Conservation (phyloP, 2,113 vertebrate genomes). For the Mormyrus lacerda region DNA sequence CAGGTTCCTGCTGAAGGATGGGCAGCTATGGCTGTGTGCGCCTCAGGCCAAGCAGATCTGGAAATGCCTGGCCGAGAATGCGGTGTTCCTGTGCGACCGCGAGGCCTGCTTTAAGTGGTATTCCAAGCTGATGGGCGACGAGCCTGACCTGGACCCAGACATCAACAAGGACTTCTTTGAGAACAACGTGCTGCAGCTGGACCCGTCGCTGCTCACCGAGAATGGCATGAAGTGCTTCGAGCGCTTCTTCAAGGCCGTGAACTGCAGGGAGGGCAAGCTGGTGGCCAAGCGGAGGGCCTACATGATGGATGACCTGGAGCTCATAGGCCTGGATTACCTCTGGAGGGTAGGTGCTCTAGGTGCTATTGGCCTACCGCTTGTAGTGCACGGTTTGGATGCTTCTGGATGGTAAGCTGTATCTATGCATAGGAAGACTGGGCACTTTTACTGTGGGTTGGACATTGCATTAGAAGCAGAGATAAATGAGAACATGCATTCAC, state of each 20-base stretch:
- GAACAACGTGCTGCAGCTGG: conserved; percentile 97
- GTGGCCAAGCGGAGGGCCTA: conserved; percentile 95
- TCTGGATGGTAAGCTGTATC: not conserved
- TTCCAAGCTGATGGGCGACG: conserved; percentile 98
- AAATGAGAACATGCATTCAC: not conserved
- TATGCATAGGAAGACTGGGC: not conserved
- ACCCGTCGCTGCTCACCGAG: conserved; percentile 95
- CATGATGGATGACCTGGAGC: conserved; percentile 99
- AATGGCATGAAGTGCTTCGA: conserved; percentile 99
- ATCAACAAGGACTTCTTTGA: conserved; percentile 99
- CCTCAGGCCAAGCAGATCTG: conserved; percentile 99
- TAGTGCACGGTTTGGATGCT: not conserved
- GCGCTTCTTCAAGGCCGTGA: conserved; percentile 98
- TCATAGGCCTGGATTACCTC: conserved; percentile 98
- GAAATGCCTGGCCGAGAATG: conserved; percentile 98
- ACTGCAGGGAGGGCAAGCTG: conserved; percentile 97
- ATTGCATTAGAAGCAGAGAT: not conserved
- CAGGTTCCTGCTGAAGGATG: conserved; percentile 97
- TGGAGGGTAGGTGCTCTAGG: conserved; percentile 81
- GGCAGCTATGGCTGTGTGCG: conserved; percentile 96
- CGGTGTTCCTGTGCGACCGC: conserved; percentile 95
- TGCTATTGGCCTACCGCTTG: no score
- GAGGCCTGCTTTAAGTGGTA: conserved; percentile 99
- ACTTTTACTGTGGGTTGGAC: not conserved
- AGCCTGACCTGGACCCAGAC: conserved; percentile 97